Evolutionary conservation across 2,888 invertebrate genomes (phyloP), one percentile per base, ranked within the genome.

Genomic region (Polydrusus cervinus): DNA sequence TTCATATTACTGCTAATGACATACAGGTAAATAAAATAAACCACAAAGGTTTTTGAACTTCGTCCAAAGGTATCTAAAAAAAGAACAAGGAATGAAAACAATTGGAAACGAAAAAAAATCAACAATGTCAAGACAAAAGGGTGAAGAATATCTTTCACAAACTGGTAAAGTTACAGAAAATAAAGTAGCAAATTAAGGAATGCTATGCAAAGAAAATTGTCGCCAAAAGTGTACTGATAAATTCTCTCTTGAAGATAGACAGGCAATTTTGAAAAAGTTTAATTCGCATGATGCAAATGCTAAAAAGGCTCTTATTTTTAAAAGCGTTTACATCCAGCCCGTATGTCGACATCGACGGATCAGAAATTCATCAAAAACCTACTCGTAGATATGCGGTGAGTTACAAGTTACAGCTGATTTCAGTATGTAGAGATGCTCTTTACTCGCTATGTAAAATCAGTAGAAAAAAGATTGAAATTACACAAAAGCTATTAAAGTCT

Each of bases 301-400:
- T 9, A 65, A 68, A 38, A 68, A 68, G 57, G 57, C 51, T 16
- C 18, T 68, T 8, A 18, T 68, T n/a, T 68, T 68, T 20, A 68
- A 57, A 57, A 51, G 34, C 9, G 55, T 68, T 68, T 18, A 25
- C 20, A 53, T 68, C 14, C 34, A 18, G 14, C 68, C n/a, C 8
- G 55, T 68, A 38, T n/a, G 55, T 13, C 55, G 40, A 16, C 68
- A 68, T 18, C 13, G 55, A 49, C 34, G 34, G 34, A 34, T 34
- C 8, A 34, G 34, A 34, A 34, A 34, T 34, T 34, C 34, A 34
- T 34, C 34, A 34, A 34, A 34, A 34, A 34, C 34, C 34, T 34
- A 34, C 34, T 34, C 18, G 9, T 55, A 55, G 3, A 14, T 34
- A 60, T 38, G 5, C 38, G 10, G 13, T 60, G 9, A 34, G 38